Evolutionary conservation across 2,797 vertebrate species (phyloP), one percentile per base, ranked within the genome.

Genomic region (Macropodus opercularis): DNA sequence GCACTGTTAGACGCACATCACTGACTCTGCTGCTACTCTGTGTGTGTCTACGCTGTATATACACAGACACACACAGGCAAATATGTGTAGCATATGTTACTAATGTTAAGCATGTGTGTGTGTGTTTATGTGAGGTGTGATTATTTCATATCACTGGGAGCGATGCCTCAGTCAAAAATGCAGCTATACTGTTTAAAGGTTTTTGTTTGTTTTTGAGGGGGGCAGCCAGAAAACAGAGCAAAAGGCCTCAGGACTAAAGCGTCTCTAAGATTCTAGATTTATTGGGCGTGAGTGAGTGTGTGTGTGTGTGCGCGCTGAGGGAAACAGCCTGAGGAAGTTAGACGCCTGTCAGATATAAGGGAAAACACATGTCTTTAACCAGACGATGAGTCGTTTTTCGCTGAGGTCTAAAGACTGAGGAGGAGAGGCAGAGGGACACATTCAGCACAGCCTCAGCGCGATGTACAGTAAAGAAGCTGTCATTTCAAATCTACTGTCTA

Each of bases 391-490:
- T 72, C 42, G 9, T 57, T 75, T 75, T 71, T 51, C 66, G 69
- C 59, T 4, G 35, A 62, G 80, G 87, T 88, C 72, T 74, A 82
- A 84, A 88, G 84, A 80, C 80, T 87, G 81, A 84, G 61, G 69
- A 60, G 51, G 22, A 59, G 73, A 66, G 80, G 70, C 78, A 76
- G 49, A 55, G 56, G 79, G 67, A 78, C 79, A 66, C 67, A 39
- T 46, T 56, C 43, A 61, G 62, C 60, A 23, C 35, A 2, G 51
- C 47, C 46, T 49, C 14, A 57, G 53, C 54, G 23, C 38, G 49
- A 63, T 34, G 47, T 51, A 19, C n/a, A n/a, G n/a, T n/a, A n/a
- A 55, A 63, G 47, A 36, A 71, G 29, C 19, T 26, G 38, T 61
- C 26, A 5, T 55, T 71, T 63, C 54, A 11, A 54, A 73, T n/a